These are phyloP conservation scores for Macrobrachium rosenbergii DNA, from an alignment of 1,140 invertebrate genomes.

Conservation along the genomic window DNA sequence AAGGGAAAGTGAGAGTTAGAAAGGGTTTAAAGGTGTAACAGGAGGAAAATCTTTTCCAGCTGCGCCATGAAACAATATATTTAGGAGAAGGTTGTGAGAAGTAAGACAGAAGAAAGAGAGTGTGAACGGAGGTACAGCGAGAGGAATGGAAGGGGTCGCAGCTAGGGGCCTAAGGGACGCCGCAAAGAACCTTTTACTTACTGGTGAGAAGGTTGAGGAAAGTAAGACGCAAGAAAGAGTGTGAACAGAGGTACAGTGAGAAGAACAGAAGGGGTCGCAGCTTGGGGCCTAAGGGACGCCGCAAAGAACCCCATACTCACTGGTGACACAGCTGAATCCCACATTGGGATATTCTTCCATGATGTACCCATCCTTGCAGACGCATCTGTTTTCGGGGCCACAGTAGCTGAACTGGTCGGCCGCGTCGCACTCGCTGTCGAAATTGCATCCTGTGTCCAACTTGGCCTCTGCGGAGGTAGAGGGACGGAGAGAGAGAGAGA, in stretches of 20 bases:
- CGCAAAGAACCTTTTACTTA: too few relatives aligned
- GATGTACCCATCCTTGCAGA: conserved; percentile 35
- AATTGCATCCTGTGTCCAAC: conserved; percentile 46
- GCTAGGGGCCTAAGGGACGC: too few relatives aligned
- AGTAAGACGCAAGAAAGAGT: too few relatives aligned
- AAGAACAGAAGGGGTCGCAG: not conserved
- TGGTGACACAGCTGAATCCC: conserved; percentile 50
- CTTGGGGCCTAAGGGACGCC: not conserved
- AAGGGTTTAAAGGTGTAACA: too few relatives aligned
- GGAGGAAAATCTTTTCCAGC: too few relatives aligned
- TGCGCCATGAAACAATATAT: too few relatives aligned
- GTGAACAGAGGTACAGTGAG: not conserved
- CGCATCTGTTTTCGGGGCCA: conserved; percentile 31
- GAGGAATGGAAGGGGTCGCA: too few relatives aligned
- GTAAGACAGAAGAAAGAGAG: too few relatives aligned
- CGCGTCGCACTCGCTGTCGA: conserved; percentile 44
- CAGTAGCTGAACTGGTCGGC: conserved; percentile 37
- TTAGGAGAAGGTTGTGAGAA: too few relatives aligned
- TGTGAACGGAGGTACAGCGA: too few relatives aligned
- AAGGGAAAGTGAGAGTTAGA: too few relatives aligned
- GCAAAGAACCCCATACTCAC: conserved; percentile 7
- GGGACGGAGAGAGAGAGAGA: conserved; percentile 1
- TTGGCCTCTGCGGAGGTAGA: conserved; percentile 38
- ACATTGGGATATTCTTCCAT: conserved; percentile 55
- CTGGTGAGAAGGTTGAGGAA: too few relatives aligned